phyloP scores from a whole-genome alignment of 2,888 invertebrate genomes.

The Sacculina carcini region DNA sequence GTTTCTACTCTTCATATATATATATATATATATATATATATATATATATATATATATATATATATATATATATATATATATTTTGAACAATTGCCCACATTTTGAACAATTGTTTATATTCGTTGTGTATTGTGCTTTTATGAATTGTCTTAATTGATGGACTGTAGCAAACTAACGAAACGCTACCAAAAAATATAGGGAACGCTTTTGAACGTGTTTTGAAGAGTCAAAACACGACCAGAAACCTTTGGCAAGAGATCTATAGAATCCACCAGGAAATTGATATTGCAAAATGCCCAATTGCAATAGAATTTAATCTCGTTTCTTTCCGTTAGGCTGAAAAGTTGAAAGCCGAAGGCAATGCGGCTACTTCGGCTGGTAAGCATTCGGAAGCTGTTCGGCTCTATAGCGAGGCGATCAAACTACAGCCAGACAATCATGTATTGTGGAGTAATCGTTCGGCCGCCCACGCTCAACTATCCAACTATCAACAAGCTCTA shows the following conservation, averaged over 20 bases:
- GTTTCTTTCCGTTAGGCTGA: conserved; percentile 32
- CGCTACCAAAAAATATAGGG: too few species aligned
- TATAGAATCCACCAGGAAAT: too few species aligned
- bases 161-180: too few species aligned
- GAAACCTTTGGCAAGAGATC: too few species aligned
- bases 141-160: too few species aligned
- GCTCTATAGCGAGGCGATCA: conserved; percentile 53
- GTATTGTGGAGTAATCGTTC: conserved; percentile 75
- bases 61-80: background rate
- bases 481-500: conserved; percentile 42
- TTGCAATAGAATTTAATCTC: background rate
- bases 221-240: too few species aligned
- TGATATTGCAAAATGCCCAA: too few species aligned
- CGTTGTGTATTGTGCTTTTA: too few species aligned
- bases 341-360: conserved; percentile 60
- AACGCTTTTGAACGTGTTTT: too few species aligned
- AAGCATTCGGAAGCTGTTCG: conserved; percentile 51
- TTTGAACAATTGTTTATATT: too few species aligned
- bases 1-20: background rate
- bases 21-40: background rate
- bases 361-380: conserved; percentile 47
- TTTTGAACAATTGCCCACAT: too few species aligned
- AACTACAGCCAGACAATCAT: conserved; percentile 50
- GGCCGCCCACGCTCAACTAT: conserved; percentile 60
- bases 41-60: background rate